These are phyloP conservation scores for Hypocryptadius cinnamomeus DNA, from an alignment of 2,113 vertebrate species.

Conservation along the genomic window DNA sequence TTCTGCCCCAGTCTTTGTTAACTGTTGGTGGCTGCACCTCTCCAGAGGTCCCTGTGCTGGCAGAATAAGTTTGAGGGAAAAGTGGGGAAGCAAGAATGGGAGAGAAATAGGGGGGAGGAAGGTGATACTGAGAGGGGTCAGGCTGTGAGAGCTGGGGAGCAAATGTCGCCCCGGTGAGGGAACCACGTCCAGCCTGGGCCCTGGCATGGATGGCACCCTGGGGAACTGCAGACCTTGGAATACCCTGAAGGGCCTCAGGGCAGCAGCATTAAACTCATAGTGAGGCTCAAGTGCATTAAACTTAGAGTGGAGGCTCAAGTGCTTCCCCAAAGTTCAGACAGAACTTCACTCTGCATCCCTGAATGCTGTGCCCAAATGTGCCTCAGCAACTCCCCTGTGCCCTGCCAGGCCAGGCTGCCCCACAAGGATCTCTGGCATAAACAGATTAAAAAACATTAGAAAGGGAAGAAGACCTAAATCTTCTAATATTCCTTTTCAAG, in stretches of 20 bases:
- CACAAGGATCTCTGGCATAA: not conserved
- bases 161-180: fast-evolving
- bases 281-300: not conserved
- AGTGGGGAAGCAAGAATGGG: not conserved
- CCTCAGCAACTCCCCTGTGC: not conserved
- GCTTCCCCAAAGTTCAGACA: not conserved
- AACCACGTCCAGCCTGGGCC: fast-evolving
- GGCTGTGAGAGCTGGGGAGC: not conserved
- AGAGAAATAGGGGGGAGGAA: not conserved
- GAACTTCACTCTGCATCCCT: not conserved
- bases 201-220: not conserved
- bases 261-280: not conserved
- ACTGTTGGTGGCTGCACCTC: not conserved
- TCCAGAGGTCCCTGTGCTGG: not conserved
- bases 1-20: not conserved
- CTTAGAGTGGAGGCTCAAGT: not conserved
- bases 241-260: not conserved
- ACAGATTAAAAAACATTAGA: not conserved
- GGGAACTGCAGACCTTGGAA: not conserved
- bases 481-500: not conserved
- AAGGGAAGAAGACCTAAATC: not conserved
- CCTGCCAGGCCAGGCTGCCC: not conserved
- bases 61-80: not conserved
- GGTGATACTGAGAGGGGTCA: not conserved
- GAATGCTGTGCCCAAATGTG: not conserved